Base-by-base conservation (phyloP, 2,797 vertebrate species). In the Phrynocephalus vlangalii region DNA sequence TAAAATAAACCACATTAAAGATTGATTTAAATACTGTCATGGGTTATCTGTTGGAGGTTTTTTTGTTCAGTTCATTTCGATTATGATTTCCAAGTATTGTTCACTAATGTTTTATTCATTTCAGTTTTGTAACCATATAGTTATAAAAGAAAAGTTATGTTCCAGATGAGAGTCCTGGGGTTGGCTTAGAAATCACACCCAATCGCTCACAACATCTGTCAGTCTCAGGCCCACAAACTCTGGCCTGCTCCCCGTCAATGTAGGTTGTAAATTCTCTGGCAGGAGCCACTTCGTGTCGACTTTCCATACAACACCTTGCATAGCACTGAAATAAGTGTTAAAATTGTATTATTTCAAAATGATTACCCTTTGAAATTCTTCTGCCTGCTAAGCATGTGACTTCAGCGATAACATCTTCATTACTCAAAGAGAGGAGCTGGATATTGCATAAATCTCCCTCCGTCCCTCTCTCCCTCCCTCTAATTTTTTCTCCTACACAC, bases 301-400 rank as follows among this genome's bases (percentile, higher is more conserved):
- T 26, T 68, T 67, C 79, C 24, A 3, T 48, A 68, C 33, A 38
- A 63, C 38, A 44, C 6, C 6, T 44, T 82, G 28, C 28, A 48
- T 8, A 66, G 20, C 24, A n/a, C 9, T 68, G 38, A 82, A 70
- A 82, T 50, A 68, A 68, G 22, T 9, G 22, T 15, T 44, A 24
- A 60, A 26, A 71, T n/a, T 18, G 30, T 60, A 56, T 73, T 84
- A 73, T 33, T 84, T 60, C 73, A 60, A 84, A 84, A 38, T 52
- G 70, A 30, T 72, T 60, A 26, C 22, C 30, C 28, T 83, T 68
- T 9, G 24, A 68, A 26, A 73, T 22, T 72, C 18, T 73, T 63
- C 33, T 20, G 30, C 6, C 3, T 20, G 20, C 82, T 28, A 60
- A 73, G 50, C 30, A 38, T 63, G 56, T 79, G 52, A 22, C 52